Evolutionary conservation across 2,888 invertebrate species (phyloP), one percentile per base, ranked within the genome.

Genomic region (Cephus pulcher): DNA sequence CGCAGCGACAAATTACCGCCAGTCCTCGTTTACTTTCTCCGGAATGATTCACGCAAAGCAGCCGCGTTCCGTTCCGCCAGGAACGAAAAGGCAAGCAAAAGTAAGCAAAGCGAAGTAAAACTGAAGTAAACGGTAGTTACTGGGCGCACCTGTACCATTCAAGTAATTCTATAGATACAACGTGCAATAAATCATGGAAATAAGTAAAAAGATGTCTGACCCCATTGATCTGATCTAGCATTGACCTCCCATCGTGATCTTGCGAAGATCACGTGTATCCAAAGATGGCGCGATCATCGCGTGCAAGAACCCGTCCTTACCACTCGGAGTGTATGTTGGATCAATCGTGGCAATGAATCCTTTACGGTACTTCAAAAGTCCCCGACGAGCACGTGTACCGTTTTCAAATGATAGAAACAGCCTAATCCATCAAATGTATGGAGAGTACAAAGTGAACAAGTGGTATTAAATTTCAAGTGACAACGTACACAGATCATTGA

Each of bases 11-110:
- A 71, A 71, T 71, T 71, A 32, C 71, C 32, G 23, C 23, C 56
- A 56, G 71, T 11, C 32, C 32, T 33, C 71, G 71, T 71, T 71
- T 71, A 71, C 71, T 71, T 71, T 71, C 71, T 71, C 71, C 32
- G 71, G 32, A 12, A 34, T 71, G 32, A 71, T 34, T 71, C 71
- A 71, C 71, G 32, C 71, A 32, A 71, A 71, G 74, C 9, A 32
- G 74, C 6, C 11, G 74, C 74, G 74, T 74, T 74, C 74, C 74
- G 74, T 74, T 74, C 74, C 74, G 74, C 34, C 35, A 74, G 74
- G 34, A 35, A 34, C 23, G 74, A 37, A 71, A 71, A 34, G 75
- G 35, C 37, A 34, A 56, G 23, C 56, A 56, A 56, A 56, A 23
- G 56, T 56, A 56, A 56, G 56, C 56, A 56, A 56, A 56, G 56